Percentiles rank a stretch among this genome's conserved stretches.
Conservation (phyloP, 2,888 invertebrate species). For the Linhomoeus sp. region DNA sequence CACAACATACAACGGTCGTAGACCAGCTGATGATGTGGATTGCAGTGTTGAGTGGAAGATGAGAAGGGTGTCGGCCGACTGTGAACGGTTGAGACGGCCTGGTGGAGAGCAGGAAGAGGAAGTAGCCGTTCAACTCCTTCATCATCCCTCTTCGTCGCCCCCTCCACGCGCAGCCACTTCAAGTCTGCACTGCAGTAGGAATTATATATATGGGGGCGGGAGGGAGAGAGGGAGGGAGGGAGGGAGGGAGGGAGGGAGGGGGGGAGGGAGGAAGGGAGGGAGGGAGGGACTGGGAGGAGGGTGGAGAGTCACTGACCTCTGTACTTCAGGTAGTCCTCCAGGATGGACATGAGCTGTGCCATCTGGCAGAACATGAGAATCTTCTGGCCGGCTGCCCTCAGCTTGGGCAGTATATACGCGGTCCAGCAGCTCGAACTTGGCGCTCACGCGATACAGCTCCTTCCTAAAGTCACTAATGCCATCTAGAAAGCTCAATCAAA, state of each 20-base stretch:
- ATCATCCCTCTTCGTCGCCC: conserved; percentile 94
- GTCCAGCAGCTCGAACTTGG: conserved; percentile 92
- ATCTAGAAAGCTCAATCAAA: too few species aligned
- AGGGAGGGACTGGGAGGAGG: too few species aligned
- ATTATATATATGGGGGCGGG: too few species aligned
- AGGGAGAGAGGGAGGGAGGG: too few species aligned
- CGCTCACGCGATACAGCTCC: conserved; percentile 75
- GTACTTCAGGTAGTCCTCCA: conserved; percentile 90
- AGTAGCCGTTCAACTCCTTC: conserved; percentile 71
- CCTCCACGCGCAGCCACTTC: conserved; percentile 77
- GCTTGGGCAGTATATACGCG: conserved; percentile 86
- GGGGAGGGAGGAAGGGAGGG: too few species aligned
- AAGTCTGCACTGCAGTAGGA: conserved; percentile 37
- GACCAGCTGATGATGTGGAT: conserved; percentile 87
- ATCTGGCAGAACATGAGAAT: conserved; percentile 99
- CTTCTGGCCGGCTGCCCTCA: conserved; percentile 71
- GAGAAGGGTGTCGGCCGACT: conserved; percentile 92
- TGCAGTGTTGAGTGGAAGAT: conserved; percentile 99
- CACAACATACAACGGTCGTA: conserved; percentile 37
- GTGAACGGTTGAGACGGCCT: conserved; percentile 87
- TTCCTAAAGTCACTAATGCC: conserved; percentile 39
- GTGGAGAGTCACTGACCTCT: conserved; percentile 38
- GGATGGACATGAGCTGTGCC: conserved; percentile 96
- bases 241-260: too few species aligned
- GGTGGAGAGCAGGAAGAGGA: conserved; percentile 84